Evolutionary conservation across 2,888 invertebrate genomes (phyloP), one percentile per base, ranked within the genome.

Genomic region (Zygaena filipendulae): DNA sequence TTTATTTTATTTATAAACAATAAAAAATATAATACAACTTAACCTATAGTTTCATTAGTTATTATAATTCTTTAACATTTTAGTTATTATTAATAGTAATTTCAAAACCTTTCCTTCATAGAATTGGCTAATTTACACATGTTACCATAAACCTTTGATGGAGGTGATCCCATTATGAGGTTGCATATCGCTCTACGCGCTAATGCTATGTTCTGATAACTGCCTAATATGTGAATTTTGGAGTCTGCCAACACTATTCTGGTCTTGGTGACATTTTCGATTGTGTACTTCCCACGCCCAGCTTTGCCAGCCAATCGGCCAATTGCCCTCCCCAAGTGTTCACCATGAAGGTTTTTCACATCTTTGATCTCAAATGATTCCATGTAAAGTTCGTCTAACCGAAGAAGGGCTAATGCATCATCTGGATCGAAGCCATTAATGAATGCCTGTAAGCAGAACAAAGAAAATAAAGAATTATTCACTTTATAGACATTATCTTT

Each of bases 181-280:
- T 95, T 96, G 70, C 97, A 98, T 45, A 99, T 86, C 0, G 97
- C 95, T 58, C 96, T 85, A 54, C 97, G 86, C 0, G 98, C 99
- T 32, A 97, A 68, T 41, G 93, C 92, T 40, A 98, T 96, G 59
- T 98, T 99, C 70, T 97, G 95, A 60, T 90, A 99, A 47, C 97
- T 97, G 23, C 99, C 99, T 38, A 99, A 81, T 42, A 99, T 91
- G 59, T 99, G 97, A 39, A 99, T 91, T 83, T 95, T 97, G 11
- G 91, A 88, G 57, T 98, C 97, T 11, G 98, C 98, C 36, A 99
- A 77, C 12, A 99, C 95, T 55, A 99, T 97, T 59, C 99, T 87
- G 0, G 98, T 98, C 80, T 97, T 97, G 0, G 98, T 99, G 0
- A 93, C 95, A 69, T 99, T 99, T 80, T 99, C 99, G 49, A 99